Evolutionary conservation across 2,888 invertebrate genomes (phyloP), one percentile per base, ranked within the genome.

Genomic region (Eudasyphora cyanicolor): DNA sequence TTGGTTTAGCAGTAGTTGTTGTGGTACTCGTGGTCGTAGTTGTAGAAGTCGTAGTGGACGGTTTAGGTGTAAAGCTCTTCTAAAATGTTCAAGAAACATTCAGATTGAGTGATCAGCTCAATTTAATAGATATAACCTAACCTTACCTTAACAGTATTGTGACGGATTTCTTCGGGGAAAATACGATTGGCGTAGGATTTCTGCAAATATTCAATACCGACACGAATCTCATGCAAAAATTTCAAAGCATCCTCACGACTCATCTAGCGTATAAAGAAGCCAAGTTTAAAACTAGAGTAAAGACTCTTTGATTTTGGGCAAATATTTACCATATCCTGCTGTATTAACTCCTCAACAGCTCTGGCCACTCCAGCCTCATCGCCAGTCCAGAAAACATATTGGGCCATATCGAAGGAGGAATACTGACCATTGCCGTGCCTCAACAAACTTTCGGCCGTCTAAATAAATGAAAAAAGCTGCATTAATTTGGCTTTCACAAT

Each of bases 361-460:
- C 94, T 92, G 0, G 96, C 95, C 0, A 96, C 96, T 6, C 96
- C 95, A 73, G 94, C 94, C 89, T 96, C 96, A 89, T 96, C 96
- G 0, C 96, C 96, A 0, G 96, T 96, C 95, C 96, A 96, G 90
- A 96, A 96, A 2, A 96, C 95, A 87, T 96, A 96, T 89, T 96
- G 96, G 0, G 96, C 96, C 95, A 96, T 95, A 88, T 96, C 96
- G 74, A 95, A 92, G 0, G 96, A 95, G 0, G 96, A 95, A 88
- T 96, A 96, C 87, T 95, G 95, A 2, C 95, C 94, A 71, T 94
- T 95, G 7, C 93, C 90, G 87, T 94, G 94, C 0, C 94, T 89
- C 45, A 92, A 84, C 49, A 92, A 83, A 62, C 88, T 90, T 76
- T 91, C 90, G 5, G 91, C 90, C 12, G 94, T 92, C 95, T 95